Evolutionary conservation across 2,797 vertebrate genomes (phyloP).

Genomic region (Poecilia velifera): DNA sequence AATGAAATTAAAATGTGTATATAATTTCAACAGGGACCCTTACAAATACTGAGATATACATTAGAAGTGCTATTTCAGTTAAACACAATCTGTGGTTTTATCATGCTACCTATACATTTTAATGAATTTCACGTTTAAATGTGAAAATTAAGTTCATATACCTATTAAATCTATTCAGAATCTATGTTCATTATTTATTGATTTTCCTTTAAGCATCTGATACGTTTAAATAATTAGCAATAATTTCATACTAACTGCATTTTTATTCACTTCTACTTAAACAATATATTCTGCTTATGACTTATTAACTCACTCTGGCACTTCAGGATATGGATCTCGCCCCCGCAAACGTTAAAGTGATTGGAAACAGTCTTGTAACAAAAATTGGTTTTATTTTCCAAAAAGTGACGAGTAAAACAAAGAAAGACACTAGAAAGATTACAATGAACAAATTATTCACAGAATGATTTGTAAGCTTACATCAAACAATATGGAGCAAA

Average conservation of each 20-base stretch:
- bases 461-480: slow-evolving; percentile 33
- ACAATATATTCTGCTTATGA: not conserved
- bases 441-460: slow-evolving; percentile 49
- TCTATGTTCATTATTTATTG: not conserved
- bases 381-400: slow-evolving; percentile 77
- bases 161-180: not conserved
- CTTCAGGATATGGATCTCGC: not conserved
- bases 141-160: not conserved
- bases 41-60: not conserved
- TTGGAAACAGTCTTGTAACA: slow-evolving; percentile 55
- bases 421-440: slow-evolving; percentile 63
- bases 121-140: not conserved
- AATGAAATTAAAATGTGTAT: not conserved
- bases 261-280: not conserved
- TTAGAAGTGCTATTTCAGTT: not conserved
- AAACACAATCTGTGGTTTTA: not conserved
- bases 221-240: not conserved
- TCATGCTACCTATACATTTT: not conserved
- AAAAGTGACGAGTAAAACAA: slow-evolving; percentile 73
- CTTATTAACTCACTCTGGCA: not conserved
- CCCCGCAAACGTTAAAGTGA: not conserved
- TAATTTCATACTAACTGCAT: not conserved
- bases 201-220: not conserved
- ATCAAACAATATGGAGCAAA: slow-evolving; percentile 49
- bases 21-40: not conserved